Evolutionary conservation across 2,888 invertebrate species (phyloP).

Genomic region (Hydraecia micacea): DNA sequence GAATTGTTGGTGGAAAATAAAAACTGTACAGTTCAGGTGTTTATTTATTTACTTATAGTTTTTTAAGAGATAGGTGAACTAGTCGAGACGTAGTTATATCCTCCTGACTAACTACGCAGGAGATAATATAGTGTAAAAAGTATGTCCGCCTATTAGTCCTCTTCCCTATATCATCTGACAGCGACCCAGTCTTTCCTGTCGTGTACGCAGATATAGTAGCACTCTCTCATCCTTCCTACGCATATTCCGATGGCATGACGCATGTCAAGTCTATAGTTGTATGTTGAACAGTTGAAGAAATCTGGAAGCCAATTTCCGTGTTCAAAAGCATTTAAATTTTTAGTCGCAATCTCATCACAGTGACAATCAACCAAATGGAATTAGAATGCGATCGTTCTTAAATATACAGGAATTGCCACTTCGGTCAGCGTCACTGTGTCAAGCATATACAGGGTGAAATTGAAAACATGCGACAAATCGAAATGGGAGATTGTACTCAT

Average conservation of each 20-base stretch:
- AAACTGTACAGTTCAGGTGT: neutral
- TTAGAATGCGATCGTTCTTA: neutral
- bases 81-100: neutral
- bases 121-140: neutral
- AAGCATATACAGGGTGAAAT: neutral
- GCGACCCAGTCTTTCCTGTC: neutral
- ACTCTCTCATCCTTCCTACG: too few relatives aligned
- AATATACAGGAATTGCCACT: neutral
- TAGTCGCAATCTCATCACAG: neutral
- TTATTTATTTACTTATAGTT: conserved; percentile 7
- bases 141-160: neutral
- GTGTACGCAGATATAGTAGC: neutral
- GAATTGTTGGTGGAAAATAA: conserved; percentile 24
- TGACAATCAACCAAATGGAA: too few relatives aligned
- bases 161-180: neutral
- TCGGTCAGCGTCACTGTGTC: neutral
- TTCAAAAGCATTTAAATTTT: neutral
- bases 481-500: too few relatives aligned
- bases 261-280: neutral
- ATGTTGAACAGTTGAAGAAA: neutral
- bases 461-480: too few relatives aligned
- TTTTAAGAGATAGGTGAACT: neutral
- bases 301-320: neutral
- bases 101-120: neutral
- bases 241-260: neutral